phyloP scores from a whole-genome alignment of 1,140 invertebrate species.

The Zaprionus tsacasi region DNA sequence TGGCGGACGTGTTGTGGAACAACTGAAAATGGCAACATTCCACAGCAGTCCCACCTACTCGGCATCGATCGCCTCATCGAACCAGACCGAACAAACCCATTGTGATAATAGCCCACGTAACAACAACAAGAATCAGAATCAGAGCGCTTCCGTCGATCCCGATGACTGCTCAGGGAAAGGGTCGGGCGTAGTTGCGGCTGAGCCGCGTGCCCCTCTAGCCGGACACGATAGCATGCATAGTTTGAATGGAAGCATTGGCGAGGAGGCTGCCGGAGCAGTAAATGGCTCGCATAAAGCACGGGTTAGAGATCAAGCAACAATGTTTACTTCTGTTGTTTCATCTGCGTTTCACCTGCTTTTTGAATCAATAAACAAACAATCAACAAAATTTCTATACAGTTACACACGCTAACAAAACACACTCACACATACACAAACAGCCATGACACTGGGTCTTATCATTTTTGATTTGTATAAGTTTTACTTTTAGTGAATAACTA shows the following conservation, averaged over 20 bases:
- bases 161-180: slow-evolving; percentile 20
- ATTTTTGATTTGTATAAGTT: slow-evolving; percentile 32
- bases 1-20: slow-evolving; percentile 62
- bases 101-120: slow-evolving; percentile 64
- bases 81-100: slow-evolving; percentile 80
- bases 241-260: slow-evolving; percentile 54
- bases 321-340: slow-evolving; percentile 55
- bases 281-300: slow-evolving; percentile 63
- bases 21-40: slow-evolving; percentile 65
- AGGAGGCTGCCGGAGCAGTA: slow-evolving; percentile 39
- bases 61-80: slow-evolving; percentile 67
- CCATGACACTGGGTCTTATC: slow-evolving; percentile 20
- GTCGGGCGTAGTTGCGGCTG: slow-evolving; percentile 12
- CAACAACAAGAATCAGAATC: slow-evolving; percentile 38
- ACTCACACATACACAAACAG: slow-evolving; percentile 16
- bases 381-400: background rate
- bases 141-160: slow-evolving; percentile 45
- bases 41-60: slow-evolving; percentile 72
- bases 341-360: slow-evolving; percentile 68
- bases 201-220: slow-evolving; percentile 62
- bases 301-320: slow-evolving; percentile 58
- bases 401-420: slow-evolving; percentile 11
- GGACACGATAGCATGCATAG: slow-evolving; percentile 71
- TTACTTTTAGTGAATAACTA: slow-evolving; percentile 33
- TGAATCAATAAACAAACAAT: slow-evolving; percentile 38